These are phyloP conservation scores for Acanthosepion esculentum DNA, from an alignment of 2,888 invertebrate species.

Conservation along the genomic window DNA sequence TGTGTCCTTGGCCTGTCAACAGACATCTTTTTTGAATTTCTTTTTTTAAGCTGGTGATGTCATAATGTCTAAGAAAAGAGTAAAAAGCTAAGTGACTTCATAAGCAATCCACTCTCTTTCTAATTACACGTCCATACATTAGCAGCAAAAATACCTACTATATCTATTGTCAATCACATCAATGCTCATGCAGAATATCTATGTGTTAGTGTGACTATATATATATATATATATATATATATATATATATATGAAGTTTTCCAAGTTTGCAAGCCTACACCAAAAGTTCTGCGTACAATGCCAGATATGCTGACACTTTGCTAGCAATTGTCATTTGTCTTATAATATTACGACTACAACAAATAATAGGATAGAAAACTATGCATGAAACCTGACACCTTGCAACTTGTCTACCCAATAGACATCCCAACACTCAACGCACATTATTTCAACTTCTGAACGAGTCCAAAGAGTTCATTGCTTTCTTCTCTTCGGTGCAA, in stretches of 20 bases:
- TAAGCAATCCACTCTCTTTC: no score
- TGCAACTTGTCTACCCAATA: not conserved
- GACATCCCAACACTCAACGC: not conserved
- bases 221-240: not conserved
- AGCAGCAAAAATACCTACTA: no score
- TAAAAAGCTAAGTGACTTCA: no score
- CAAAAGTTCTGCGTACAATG: not conserved
- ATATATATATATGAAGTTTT: not conserved
- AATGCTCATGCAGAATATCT: no score
- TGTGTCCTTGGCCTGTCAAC: no score
- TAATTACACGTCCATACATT: no score
- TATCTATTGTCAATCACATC: no score
- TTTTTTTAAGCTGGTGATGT: no score
- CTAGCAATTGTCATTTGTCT: not conserved
- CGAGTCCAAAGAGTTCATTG: not conserved
- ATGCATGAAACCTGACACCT: not conserved
- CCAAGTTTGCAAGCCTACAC: not conserved
- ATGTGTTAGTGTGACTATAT: not conserved
- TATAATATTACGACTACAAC: not conserved
- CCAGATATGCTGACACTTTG: not conserved
- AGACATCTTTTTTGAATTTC: no score
- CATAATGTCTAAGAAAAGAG: no score
- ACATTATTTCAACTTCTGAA: constrained; percentile 6
- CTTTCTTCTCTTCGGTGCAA: not conserved
- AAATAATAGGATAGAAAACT: not conserved